Evolutionary conservation across 2,888 invertebrate species (phyloP), one percentile per base, ranked within the genome.

Genomic region (Drosophila kokeensis): DNA sequence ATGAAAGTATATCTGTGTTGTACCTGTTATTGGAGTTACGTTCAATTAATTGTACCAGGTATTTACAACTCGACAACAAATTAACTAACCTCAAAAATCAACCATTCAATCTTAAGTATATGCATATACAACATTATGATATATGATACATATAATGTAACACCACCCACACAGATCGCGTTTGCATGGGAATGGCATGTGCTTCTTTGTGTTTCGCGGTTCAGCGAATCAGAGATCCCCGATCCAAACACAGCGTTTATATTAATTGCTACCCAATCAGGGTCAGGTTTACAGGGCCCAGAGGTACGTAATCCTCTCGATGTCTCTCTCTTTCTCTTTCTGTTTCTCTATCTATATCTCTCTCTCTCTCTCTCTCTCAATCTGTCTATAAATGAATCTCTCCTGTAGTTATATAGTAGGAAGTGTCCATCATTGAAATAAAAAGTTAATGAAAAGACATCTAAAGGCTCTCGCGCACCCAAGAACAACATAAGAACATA

Each of bases 101-200:
- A 32, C 24, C 24, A 52, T 57, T 57, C 34, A 36, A 53, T 45
- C 32, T 64, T 69, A 79, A 50, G 69, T 45, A 64, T 59, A 76
- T 49, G 18, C 58, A 76, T 61, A 78, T 59, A 59, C 53, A 24
- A 67, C 55, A 78, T 60, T 69, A 55, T 60, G 59, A 63, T 63
- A 55, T 69, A 55, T 64, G 54, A 63, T 63, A 55, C 57, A 57
- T 62, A 53, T 42, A 42, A 57, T 62, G 48, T 59, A 59, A 63
- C 52, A 77, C 62, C 45, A 24, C 36, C 55, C 48, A 74, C 58
- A 59, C 75, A 66, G 65, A 79, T 64, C 69, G 69, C 73, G 73
- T 73, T 76, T 65, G 80, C 80, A 77, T 75, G 77, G 80, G 76
- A 80, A 80, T 75, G 80, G 70, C 80, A 70, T 77, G 76, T 70